Conservation (phyloP, 1,140 invertebrate species). For the Leptoteleia sp. region DNA sequence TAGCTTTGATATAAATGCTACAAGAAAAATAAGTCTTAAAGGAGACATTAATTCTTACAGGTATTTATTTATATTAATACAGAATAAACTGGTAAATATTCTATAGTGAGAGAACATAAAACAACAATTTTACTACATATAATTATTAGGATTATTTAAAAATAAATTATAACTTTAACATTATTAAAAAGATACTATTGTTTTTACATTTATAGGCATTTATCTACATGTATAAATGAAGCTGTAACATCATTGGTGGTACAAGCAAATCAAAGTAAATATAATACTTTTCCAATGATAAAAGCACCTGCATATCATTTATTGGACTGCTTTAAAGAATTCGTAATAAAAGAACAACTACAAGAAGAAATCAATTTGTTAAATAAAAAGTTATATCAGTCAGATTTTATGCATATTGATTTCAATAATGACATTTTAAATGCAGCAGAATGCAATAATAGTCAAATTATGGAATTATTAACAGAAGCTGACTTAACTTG, state of each 20-base stretch:
- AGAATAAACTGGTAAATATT: no score
- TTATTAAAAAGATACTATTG: no score
- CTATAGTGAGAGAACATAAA: no score
- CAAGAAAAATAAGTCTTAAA: slow-evolving; percentile 72
- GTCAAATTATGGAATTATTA: slow-evolving; percentile 14
- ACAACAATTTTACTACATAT: neutral
- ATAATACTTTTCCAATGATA: slow-evolving; percentile 38
- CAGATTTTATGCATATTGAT: slow-evolving; percentile 10
- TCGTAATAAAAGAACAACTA: slow-evolving; percentile 21
- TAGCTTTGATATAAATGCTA: slow-evolving; percentile 70
- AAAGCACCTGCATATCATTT: slow-evolving; percentile 43
- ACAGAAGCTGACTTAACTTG: slow-evolving; percentile 11
- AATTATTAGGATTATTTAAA: neutral
- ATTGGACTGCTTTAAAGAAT: slow-evolving; percentile 44
- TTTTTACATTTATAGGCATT: no score
- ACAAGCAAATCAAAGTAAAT: slow-evolving; percentile 30
- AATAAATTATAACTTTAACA: no score
- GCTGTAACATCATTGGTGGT: slow-evolving; percentile 41
- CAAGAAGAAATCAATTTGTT: slow-evolving; percentile 23
- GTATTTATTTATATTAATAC: slow-evolving; percentile 35
- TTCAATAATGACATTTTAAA: neutral
- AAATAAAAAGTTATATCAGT: slow-evolving; percentile 13
- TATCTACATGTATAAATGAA: slow-evolving; percentile 66
- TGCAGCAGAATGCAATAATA: neutral
- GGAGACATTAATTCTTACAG: slow-evolving; percentile 68